Base-by-base conservation (phyloP, 2,888 invertebrate species). In the Lacanobia oleracea region DNA sequence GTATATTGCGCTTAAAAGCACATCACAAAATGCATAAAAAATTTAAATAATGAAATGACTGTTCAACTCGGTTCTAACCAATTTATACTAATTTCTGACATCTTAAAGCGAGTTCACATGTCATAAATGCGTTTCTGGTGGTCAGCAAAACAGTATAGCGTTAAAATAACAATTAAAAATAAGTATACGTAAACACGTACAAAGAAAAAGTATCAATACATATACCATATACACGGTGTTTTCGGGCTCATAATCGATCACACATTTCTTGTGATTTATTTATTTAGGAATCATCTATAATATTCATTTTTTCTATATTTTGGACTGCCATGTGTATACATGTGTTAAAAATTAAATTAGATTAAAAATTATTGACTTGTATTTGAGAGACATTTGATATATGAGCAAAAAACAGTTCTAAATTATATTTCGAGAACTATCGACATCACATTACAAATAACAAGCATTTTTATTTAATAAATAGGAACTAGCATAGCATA, bases 51-150 rank as follows among this genome's bases (percentile, higher is more conserved):
- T 57, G 2, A 14, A 21, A 14, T 7, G 4, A 53, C 10, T 12
- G 12, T 40, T 33, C 10, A 43, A 43, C 14, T 4, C 4, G 1
- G 14, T 1, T 48, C 48, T 5, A 48, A 48, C 23, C 1, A 12
- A 23, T 23, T 54, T 6, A 27, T 5, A 9, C 16, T 18, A 8
- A 27, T 18, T 18, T 33, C 23, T 59, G 45, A 43, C 45, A 74
- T 64, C 84, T 85, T 81, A 90, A 86, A 90, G 87, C 85, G 87
- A 86, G 85, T 64, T 74, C 63, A 77, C 74, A 77, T 74, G 79
- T 71, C 74, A 77, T 90, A 91, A 91, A 91, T 91, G 91, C 91
- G 86, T 86, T 82, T 83, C 91, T 91, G 91, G 91, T 88, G 88
- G 79, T 77, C 81, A 84, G 82, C 84, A 85, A 68, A 75, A 84